Percentiles rank a stretch among this genome's conserved stretches.
Evolutionary conservation across 2,113 vertebrate species (phyloP).

Genomic region (Cephalopterus ornatus): DNA sequence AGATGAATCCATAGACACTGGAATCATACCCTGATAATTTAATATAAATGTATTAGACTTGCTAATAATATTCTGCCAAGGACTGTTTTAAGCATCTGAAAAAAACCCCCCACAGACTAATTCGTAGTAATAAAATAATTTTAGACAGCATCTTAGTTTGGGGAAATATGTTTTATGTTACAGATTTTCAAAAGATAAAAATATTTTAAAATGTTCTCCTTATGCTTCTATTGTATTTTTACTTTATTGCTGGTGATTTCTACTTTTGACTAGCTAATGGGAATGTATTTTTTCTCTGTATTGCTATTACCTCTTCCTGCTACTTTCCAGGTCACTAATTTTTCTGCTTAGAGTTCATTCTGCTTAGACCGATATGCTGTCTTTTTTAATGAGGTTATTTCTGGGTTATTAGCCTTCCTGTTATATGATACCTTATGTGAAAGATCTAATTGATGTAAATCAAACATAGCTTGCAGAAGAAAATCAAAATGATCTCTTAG

Average conservation of each 20-base stretch:
- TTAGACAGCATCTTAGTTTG: slow-evolving; percentile 7
- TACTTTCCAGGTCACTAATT: slow-evolving; percentile 99
- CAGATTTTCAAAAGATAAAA: slow-evolving; percentile 60
- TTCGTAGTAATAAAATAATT: background rate
- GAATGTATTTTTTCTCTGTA: slow-evolving; percentile 81
- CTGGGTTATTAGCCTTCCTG: slow-evolving; percentile 99
- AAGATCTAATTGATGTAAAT: slow-evolving; percentile 97
- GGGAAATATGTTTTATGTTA: background rate
- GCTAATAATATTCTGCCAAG: background rate
- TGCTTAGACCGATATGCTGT: slow-evolving; percentile 95
- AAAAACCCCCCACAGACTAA: background rate
- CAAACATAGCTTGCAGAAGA: slow-evolving; percentile 86
- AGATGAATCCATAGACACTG: slow-evolving; percentile 6
- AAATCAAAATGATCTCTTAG: slow-evolving; percentile 83
- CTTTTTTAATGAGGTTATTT: slow-evolving; percentile 99
- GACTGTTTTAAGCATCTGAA: background rate
- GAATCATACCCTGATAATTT: slow-evolving; percentile 5
- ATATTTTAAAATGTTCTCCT: slow-evolving; percentile 42
- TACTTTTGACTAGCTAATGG: slow-evolving; percentile 78
- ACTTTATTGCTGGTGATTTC: slow-evolving; percentile 68
- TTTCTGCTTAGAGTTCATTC: slow-evolving; percentile 98
- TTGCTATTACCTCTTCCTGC: slow-evolving; percentile 90
- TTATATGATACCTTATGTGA: slow-evolving; percentile 94
- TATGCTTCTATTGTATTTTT: slow-evolving; percentile 62
- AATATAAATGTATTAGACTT: background rate